phyloP scores from a whole-genome alignment of 2,888 invertebrate species.

The Polyommatus iphigenia region DNA sequence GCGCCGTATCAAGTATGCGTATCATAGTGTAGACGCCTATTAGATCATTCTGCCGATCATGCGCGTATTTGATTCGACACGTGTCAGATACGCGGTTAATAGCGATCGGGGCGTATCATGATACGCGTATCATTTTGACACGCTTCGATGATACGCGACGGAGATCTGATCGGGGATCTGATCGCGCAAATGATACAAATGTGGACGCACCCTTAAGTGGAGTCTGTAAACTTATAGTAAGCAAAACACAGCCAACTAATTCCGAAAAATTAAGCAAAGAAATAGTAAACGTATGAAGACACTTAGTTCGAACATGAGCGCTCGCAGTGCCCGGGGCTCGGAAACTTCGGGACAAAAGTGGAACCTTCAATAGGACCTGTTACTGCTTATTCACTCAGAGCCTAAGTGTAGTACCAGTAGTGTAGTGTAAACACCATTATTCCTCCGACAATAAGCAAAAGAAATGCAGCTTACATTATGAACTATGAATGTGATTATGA shows the following conservation, averaged over 20 bases:
- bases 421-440: background rate
- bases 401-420: background rate
- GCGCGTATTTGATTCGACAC: too few relatives aligned
- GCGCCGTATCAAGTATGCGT: too few relatives aligned
- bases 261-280: background rate
- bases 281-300: background rate
- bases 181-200: too few relatives aligned
- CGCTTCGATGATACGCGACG: too few relatives aligned
- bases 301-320: background rate
- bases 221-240: too few relatives aligned
- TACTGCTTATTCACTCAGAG: background rate
- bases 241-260: background rate
- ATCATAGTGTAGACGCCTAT: too few relatives aligned
- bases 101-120: too few relatives aligned
- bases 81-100: too few relatives aligned
- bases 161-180: too few relatives aligned
- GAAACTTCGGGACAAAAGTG: background rate
- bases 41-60: too few relatives aligned
- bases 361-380: slow-evolving; percentile 9
- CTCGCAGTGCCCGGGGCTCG: background rate
- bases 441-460: background rate
- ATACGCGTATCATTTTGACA: too few relatives aligned
- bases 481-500: background rate
- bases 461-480: background rate
- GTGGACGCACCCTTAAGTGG: too few relatives aligned